phyloP scores from a whole-genome alignment of 2,113 vertebrate species.

The Tretioscincus oriximinensis region DNA sequence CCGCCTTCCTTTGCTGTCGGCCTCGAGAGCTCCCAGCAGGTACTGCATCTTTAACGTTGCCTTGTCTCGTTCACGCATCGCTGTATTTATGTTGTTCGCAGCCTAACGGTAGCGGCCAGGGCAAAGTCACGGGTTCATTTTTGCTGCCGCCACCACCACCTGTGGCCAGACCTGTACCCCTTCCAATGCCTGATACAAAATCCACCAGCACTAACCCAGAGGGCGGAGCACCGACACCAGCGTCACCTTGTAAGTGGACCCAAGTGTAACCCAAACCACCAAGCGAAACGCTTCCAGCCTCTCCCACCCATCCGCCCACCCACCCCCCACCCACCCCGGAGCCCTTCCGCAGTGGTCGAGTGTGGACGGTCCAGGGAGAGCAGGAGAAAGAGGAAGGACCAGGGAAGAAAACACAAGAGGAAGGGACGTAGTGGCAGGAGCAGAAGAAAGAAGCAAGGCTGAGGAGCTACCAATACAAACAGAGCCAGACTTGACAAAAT shows the following conservation, averaged over 20 bases:
- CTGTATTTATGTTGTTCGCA: conserved; percentile 96
- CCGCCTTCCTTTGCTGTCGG: neutral
- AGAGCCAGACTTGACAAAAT: too few species aligned
- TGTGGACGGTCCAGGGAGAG: conserved; percentile 40
- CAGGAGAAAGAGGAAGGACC: conserved; percentile 29
- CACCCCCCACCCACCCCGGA: neutral
- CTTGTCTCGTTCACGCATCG: conserved; percentile 82
- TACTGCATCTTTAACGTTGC: conserved; percentile 58
- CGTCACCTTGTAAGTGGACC: conserved; percentile 95
- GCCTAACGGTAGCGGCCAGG: conserved; percentile 95
- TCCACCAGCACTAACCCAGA: conserved; percentile 93
- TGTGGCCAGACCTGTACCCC: conserved; percentile 97
- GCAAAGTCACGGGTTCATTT: conserved; percentile 96
- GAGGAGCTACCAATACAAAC: neutral
- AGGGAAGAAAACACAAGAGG: conserved; percentile 33
- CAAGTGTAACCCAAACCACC: conserved; percentile 64
- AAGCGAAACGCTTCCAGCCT: conserved; percentile 40
- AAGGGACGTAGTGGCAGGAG: neutral
- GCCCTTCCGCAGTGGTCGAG: conserved; percentile 46
- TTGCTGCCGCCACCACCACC: conserved; percentile 95
- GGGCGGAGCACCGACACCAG: conserved; percentile 90
- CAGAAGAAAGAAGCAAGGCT: neutral
- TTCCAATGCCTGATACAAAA: conserved; percentile 97
- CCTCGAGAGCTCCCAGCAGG: conserved; percentile 16
- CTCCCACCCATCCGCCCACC: neutral